Percentiles rank a stretch among this genome's conserved stretches.
phyloP scores from a whole-genome alignment of 1,140 invertebrate species.

The Orussus abietinus region DNA sequence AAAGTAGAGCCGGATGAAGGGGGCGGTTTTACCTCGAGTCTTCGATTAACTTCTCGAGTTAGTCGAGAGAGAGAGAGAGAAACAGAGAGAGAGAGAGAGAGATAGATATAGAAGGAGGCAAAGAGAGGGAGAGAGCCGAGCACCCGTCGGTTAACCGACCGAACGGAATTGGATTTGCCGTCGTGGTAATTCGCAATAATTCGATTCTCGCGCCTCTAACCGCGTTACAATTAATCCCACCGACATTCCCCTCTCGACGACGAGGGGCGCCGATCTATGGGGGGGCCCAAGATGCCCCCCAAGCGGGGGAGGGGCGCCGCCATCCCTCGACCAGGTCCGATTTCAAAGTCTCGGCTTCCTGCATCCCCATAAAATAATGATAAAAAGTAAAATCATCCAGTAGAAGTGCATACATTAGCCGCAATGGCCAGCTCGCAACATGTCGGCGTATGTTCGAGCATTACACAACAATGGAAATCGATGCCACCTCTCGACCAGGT shows the following conservation, averaged over 20 bases:
- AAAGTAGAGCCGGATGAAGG: conserved; percentile 3
- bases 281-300: no score
- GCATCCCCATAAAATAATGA: no score
- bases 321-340: no score
- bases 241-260: conserved; percentile 12
- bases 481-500: no score
- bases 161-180: conserved; percentile 35
- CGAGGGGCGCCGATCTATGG: no score
- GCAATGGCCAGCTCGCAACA: no score
- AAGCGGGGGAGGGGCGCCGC: background rate
- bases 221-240: conserved; percentile 27
- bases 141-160: conserved; percentile 26
- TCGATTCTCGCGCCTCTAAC: conserved; percentile 28
- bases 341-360: no score
- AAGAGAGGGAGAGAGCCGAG: conserved; percentile 11
- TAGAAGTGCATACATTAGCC: no score
- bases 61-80: no score
- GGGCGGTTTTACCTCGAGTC: conserved; percentile 8
- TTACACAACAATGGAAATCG: no score
- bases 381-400: no score
- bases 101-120: conserved; percentile 10
- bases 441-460: no score
- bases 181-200: conserved; percentile 31
- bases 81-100: conserved; percentile 1
- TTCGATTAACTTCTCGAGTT: conserved; percentile 14